A percentile compares a stretch with the other conserved stretches of the same genome.
Evolutionary conservation across 2,113 vertebrate species (phyloP).

Genomic region (Neodon shergylaensis): DNA sequence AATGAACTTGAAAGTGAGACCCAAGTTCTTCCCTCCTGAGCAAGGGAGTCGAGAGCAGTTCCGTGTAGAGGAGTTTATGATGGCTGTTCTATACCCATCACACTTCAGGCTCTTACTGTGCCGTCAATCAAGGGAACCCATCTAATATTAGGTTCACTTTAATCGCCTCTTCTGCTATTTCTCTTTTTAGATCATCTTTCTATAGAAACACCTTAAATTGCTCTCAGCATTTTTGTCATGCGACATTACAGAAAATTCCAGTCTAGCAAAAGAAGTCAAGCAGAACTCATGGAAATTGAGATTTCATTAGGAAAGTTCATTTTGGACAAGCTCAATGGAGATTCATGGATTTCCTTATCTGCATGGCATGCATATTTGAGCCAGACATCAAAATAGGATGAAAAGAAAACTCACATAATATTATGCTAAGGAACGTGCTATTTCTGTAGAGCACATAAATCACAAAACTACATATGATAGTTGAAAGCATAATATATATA

Average conservation of each 20-base stretch:
- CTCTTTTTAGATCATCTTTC: slow-evolving; percentile 63
- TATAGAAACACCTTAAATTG: slow-evolving; percentile 53
- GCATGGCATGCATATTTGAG: not conserved
- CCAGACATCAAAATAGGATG: slow-evolving; percentile 41
- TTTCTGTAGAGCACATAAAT: not conserved
- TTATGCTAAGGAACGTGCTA: not conserved
- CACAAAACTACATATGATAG: slow-evolving; percentile 4
- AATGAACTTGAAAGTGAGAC: slow-evolving; percentile 6
- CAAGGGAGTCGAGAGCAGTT: not conserved
- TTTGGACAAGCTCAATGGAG: not conserved
- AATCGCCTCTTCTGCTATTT: slow-evolving; percentile 53
- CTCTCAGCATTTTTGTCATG: slow-evolving; percentile 40
- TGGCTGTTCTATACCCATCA: not conserved
- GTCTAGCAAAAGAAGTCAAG: not conserved
- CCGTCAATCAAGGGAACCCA: slow-evolving; percentile 33
- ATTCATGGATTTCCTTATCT: not conserved
- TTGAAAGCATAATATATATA: not conserved
- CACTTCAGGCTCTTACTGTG: slow-evolving; percentile 16
- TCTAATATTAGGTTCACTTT: slow-evolving; percentile 63
- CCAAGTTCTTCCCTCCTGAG: slow-evolving; percentile 1
- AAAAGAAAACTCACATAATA: slow-evolving; percentile 7
- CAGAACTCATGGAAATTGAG: not conserved
- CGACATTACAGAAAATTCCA: slow-evolving; percentile 34
- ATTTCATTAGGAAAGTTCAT: not conserved
- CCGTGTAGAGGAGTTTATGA: not conserved